phyloP scores from a whole-genome alignment of 2,797 vertebrate genomes.

The Melanogrammus aeglefinus region DNA sequence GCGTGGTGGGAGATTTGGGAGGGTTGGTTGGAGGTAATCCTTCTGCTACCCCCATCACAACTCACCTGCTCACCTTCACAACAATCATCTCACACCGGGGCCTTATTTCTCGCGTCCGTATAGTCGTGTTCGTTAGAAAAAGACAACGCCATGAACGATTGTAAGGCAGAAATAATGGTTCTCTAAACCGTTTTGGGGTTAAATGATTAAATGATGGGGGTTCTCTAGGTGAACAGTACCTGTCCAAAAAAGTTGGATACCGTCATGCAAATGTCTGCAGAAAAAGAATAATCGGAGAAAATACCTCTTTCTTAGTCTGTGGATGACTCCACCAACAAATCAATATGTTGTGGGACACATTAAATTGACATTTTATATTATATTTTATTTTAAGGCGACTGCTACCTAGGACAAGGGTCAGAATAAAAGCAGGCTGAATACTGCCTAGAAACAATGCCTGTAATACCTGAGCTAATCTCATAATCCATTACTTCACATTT shows the following conservation, averaged over 20 bases:
- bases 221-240: neutral
- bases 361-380: neutral
- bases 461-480: neutral
- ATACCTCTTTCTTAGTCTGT: constrained; percentile 36
- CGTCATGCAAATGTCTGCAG: neutral
- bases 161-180: constrained; percentile 38
- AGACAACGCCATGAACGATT: constrained; percentile 27
- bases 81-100: constrained; percentile 7
- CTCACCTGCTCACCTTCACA: neutral
- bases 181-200: too few species aligned
- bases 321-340: neutral
- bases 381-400: too few species aligned
- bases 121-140: constrained; percentile 43
- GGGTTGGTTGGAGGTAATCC: neutral
- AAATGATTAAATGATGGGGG: neutral
- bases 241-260: neutral
- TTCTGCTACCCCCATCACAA: neutral
- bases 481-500: constrained; percentile 19
- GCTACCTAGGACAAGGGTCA: too few species aligned
- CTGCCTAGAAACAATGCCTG: neutral
- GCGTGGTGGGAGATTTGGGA: constrained; percentile 24
- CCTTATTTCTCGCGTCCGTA: too few species aligned
- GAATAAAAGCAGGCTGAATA: neutral
- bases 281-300: constrained; percentile 12
- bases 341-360: neutral